These are phyloP conservation scores for Saccostrea glomerata DNA, from an alignment of 1,140 invertebrate species.

Conservation along the genomic window DNA sequence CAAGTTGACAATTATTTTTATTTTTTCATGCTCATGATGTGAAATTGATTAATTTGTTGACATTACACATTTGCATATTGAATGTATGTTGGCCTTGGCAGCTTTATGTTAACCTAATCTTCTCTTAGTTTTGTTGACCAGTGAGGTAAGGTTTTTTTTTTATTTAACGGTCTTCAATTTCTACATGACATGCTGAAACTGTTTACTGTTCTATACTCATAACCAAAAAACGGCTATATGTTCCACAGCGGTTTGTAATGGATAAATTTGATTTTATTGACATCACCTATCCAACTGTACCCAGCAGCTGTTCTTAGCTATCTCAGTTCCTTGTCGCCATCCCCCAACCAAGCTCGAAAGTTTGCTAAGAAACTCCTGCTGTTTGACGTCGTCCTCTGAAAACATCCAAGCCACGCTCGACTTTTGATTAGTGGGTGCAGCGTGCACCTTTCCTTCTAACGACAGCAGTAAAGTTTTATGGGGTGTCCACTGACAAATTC, in stretches of 20 bases:
- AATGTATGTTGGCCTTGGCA: conserved; percentile 27
- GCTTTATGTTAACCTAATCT: conserved; percentile 38
- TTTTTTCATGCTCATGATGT: neutral
- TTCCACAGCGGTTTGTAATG: conserved; percentile 47
- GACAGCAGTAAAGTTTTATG: conserved; percentile 20
- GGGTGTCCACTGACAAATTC: conserved; percentile 39
- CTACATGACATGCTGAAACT: conserved; percentile 44
- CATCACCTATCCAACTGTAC: conserved; percentile 54
- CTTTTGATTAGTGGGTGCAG: conserved; percentile 44
- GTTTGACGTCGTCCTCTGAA: neutral
- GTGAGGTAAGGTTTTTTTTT: neutral
- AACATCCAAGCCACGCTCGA: conserved; percentile 39
- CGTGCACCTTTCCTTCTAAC: neutral
- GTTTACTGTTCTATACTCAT: conserved; percentile 47
- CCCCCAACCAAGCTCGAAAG: conserved; percentile 37
- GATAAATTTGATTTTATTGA: conserved; percentile 46
- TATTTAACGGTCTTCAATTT: conserved; percentile 40
- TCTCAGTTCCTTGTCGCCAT: conserved; percentile 54
- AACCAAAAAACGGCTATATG: conserved; percentile 44
- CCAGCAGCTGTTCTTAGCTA: conserved; percentile 52
- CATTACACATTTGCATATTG: neutral
- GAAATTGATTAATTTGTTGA: neutral
- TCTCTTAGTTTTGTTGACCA: neutral
- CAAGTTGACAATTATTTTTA: no score
- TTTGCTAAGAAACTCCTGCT: conserved; percentile 38